Percentiles rank a stretch among this genome's conserved stretches.
Conservation (phyloP, 2,113 vertebrate genomes). For the Manacus vitellinus region DNA sequence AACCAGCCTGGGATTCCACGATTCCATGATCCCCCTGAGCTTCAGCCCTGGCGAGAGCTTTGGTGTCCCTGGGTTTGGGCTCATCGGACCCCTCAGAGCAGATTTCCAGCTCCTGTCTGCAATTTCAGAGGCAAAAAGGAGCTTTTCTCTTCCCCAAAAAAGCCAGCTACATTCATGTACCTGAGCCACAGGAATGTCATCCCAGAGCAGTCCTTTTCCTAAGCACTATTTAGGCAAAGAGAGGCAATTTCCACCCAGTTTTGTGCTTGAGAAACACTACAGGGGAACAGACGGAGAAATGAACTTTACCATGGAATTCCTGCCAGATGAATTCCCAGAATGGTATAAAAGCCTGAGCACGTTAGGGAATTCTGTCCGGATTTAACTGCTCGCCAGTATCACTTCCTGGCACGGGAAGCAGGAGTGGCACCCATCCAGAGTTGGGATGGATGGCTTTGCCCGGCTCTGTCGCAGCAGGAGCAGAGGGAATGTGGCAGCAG, state of each 20-base stretch:
- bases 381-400: not conserved
- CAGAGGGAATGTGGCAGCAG: not conserved
- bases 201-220: not conserved
- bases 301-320: not conserved
- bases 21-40: not conserved
- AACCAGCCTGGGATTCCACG: not conserved
- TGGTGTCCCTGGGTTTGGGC: not conserved
- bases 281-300: accelerated
- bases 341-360: not conserved
- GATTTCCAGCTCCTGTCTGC: not conserved
- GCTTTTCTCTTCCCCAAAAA: not conserved
- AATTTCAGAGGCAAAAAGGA: not conserved
- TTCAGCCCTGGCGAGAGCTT: accelerated
- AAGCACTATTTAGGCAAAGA: not conserved
- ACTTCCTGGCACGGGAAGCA: not conserved
- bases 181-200: not conserved
- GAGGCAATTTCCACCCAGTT: not conserved
- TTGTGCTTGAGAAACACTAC: not conserved
- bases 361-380: not conserved
- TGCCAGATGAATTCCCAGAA: not conserved
- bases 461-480: not conserved
- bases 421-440: not conserved
- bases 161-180: not conserved
- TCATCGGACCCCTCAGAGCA: accelerated
- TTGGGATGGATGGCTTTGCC: not conserved